Evolutionary conservation across 2,888 invertebrate genomes (phyloP), one percentile per base, ranked within the genome.

Genomic region (Pilophorus perplexus): DNA sequence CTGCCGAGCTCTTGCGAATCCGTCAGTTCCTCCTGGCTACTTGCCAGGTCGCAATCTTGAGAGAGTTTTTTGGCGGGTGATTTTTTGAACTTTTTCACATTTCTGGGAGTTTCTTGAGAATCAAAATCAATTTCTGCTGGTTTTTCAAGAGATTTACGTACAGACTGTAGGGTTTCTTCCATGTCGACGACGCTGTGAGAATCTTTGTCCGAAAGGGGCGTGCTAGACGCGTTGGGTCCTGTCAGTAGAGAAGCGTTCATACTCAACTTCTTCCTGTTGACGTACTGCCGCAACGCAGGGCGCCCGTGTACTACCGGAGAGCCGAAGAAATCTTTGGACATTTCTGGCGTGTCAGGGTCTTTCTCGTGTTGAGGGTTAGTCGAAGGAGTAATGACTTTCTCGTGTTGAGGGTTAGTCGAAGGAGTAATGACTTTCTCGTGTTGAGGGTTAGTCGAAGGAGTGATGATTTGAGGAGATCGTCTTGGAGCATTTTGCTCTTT

Each of bases 31-130:
- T 60, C 48, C 25, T 54, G 48, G 27, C 33, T 48, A 42, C 23
- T 27, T 14, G 16, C 18, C 3, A 20, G 12, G 2, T 59, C 46
- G 12, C 16, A 23, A 12, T 64, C 52, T 16, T 55, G 55, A 20
- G 55, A 55, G 2, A n/a, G 16, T 8, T 28, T 23, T 42, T 68
- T 65, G 10, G 27, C 12, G 8, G 65, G 52, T 40, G 68, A 57
- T 28, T 68, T 68, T 50, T 65, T 59, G 50, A 64, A 65, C 42
- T 59, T 68, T 48, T 68, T 64, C 12, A 57, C 33, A 27, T 64
- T 59, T 59, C 25, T 40, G 3, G 44, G 27, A 8, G 38, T 22
- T 23, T 14, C 25, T n/a, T n/a, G n/a, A 14, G 5, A 46, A 46
- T 10, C 23, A 22, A 3, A 12, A 46, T 46, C 46, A 44, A 44